phyloP scores from a whole-genome alignment of 2,113 vertebrate genomes.

The Gopherus flavomarginatus region DNA sequence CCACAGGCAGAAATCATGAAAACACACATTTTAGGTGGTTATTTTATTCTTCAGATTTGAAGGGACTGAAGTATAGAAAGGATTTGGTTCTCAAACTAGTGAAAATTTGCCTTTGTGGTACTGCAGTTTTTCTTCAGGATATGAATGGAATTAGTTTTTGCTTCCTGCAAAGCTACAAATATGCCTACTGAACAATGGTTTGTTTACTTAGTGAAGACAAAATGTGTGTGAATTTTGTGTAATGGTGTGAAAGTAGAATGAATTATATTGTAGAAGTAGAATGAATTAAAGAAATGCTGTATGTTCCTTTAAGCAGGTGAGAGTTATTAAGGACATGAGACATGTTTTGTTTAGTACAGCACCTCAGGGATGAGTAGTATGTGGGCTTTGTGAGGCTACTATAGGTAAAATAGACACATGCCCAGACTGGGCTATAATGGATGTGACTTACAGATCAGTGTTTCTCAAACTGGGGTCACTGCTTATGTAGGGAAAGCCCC shows the following conservation, averaged over 20 bases:
- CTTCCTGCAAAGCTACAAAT: neutral
- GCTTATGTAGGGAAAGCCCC: too few species aligned
- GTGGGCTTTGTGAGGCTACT: neutral
- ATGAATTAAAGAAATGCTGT: too few species aligned
- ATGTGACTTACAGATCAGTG: neutral
- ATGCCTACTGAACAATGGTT: neutral
- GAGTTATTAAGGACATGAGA: too few species aligned
- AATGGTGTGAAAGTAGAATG: neutral
- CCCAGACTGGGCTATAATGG: neutral
- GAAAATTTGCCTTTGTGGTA: neutral
- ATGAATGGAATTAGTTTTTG: neutral
- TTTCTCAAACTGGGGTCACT: too few species aligned
- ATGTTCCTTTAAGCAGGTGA: too few species aligned
- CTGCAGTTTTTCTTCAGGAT: neutral
- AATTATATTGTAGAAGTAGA: too few species aligned
- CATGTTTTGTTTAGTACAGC: neutral
- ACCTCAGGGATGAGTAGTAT: neutral
- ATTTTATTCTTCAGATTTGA: neutral
- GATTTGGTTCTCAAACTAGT: neutral
- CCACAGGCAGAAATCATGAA: neutral
- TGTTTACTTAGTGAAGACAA: neutral
- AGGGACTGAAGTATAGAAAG: neutral
- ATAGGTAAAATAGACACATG: neutral
- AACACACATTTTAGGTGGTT: neutral
- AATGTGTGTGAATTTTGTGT: neutral